Conservation (phyloP, 2,797 vertebrate genomes). For the Limosa lapponica region DNA sequence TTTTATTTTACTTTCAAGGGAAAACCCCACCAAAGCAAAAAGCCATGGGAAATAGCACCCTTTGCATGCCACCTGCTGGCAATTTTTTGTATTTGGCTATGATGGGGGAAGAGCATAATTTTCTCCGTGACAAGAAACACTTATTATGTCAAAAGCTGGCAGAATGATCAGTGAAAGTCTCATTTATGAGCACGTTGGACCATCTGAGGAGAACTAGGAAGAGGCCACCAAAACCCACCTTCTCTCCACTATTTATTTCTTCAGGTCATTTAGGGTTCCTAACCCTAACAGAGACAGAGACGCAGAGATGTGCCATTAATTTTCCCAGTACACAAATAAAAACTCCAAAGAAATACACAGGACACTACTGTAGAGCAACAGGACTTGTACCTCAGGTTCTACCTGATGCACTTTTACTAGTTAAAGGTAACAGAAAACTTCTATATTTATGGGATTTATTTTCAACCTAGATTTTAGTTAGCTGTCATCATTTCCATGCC, state of each 20-base stretch:
- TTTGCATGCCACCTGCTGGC: conserved; percentile 74
- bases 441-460: not conserved
- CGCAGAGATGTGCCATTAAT: not conserved
- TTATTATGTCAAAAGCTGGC: not conserved
- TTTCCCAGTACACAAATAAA: not conserved
- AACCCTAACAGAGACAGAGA: not conserved
- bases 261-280: not conserved
- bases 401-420: not conserved
- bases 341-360: not conserved
- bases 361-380: not conserved
- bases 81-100: conserved; percentile 13
- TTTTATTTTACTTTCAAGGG: not conserved
- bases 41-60: conserved; percentile 27
- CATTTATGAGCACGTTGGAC: fast-evolving
- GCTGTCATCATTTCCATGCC: not conserved
- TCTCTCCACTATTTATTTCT: not conserved
- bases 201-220: not conserved
- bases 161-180: not conserved
- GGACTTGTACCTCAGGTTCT: not conserved
- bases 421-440: not conserved
- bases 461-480: not conserved
- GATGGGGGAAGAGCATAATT: not conserved
- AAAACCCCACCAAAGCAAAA: not conserved
- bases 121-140: not conserved
- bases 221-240: not conserved